Evolutionary conservation across 2,113 vertebrate species (phyloP), one percentile per base, ranked within the genome.

Genomic region (Elachura formosa): DNA sequence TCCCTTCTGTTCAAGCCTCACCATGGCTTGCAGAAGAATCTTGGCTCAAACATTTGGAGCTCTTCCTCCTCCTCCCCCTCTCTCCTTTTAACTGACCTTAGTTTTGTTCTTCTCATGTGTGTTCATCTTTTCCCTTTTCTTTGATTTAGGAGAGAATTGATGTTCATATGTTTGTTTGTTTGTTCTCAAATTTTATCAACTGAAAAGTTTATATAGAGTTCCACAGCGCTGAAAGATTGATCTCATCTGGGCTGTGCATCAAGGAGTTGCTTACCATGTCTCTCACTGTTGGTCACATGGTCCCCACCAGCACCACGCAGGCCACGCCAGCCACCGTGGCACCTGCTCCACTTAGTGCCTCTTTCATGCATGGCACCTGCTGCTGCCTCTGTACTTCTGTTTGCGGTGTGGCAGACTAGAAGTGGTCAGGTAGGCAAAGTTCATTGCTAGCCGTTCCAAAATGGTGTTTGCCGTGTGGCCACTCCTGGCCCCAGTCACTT

Each of bases 391-490:
- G n/a, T n/a, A n/a, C n/a, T n/a, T n/a, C n/a, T n/a, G n/a, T n/a
- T n/a, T n/a, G n/a, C n/a, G n/a, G n/a, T n/a, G n/a, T n/a, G n/a
- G n/a, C n/a, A n/a, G n/a, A n/a, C n/a, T n/a, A n/a, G n/a, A n/a
- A n/a, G n/a, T n/a, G n/a, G n/a, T n/a, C n/a, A n/a, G 41, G 41
- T 15, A 24, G 23, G 43, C 16, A 26, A 67, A 46, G 8, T 25
- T 31, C 31, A 19, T 12, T 4, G 9, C 43, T 67, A 43, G 33
- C 22, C 4, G 3, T 66, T 31, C 63, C 63, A 46, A 12, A 16
- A 13, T 6, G 5, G 16, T 7, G 17, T 31, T 3, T 0, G 22
- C 23, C 11, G 1, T 10, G 11, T 26, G 43, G 31, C 23, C 4
- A 2, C 31, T 66, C 10, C 41, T 64, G 62, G 31, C 62, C 41